Evolutionary conservation across 2,797 vertebrate species (phyloP), one percentile per base, ranked within the genome.

Genomic region (Eutrigla gurnardus): DNA sequence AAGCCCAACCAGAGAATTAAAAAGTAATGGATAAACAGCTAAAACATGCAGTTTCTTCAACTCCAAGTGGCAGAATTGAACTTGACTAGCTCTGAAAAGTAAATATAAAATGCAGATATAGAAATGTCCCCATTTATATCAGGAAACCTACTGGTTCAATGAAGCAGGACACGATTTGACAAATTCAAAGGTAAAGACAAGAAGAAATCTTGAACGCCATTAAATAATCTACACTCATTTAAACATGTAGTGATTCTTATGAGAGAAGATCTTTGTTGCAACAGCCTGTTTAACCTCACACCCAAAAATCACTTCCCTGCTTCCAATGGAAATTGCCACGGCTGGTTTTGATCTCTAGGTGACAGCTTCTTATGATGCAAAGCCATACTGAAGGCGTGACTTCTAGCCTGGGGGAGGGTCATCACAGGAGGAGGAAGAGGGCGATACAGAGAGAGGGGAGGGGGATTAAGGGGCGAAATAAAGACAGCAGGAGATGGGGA

Each of bases 341-440:
- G 88, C 88, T 49, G 62, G 80, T 86, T 90, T 78, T 89, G 86
- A 90, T 78, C 77, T 89, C 80, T 83, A 69, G 84, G 79, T 92
- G 89, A 90, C 76, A 84, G 86, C 83, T 84, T 88, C 87, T 89
- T 91, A 89, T 94, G 92, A 95, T 78, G 80, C 88, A 94, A 94
- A 95, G 89, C 88, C 86, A 89, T 92, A 93, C 90, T 94, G 93
- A 95, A 93, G 91, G 93, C 78, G 86, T 93, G 93, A 94, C 92
- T 93, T 90, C 57, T 83, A 89, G 87, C 92, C 92, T 83, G 78
- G 90, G 91, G 91, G 92, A 93, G 91, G 94, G 93, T 92, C 91
- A 93, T 88, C 84, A 72, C 52, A 73, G 93, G 90, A 91, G 90
- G 81, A 82, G 68, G 33, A 71, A 69, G 65, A 77, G 45, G 70